Evolutionary conservation across 64 coral and sea anemone species (phyloP), one percentile per base, ranked within the genome.

Genomic region (Hydrozoanthus tunicans): DNA sequence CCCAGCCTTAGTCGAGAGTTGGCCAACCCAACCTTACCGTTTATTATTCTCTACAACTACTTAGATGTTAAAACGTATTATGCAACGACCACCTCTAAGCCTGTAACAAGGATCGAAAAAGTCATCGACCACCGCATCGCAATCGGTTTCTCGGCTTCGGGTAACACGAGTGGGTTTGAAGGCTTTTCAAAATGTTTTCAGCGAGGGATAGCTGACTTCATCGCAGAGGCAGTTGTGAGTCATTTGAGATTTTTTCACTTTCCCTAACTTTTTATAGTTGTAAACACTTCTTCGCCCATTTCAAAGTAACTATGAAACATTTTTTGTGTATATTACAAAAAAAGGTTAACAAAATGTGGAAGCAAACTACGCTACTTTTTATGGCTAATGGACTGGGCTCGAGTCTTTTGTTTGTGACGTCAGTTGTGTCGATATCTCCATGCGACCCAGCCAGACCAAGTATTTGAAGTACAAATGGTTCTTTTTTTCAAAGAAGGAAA

Each of bases 131-230:
- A 80, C 26, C 78, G 78, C 26, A 59, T 80, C 57, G 20, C 78
- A 10, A 53, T 80, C 53, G 78, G 78, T 24, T 80, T 80, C 61
- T 64, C 61, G 9, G 80, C 27, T 5, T 53, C 80, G 61, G 80
- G 80, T 52, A 82, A 82, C 80, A 82, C 61, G 10, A 82, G 24
- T 10, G 80, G 80, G 17, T 53, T 64, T 43, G 7, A 67, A 7
- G 61, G 25, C 12, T 82, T 82, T 82, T 65, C 24, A 62, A 82
- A 65, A 66, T 82, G 80, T 82, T 82, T 82, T 52, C 80, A 82
- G 60, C 80, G 80, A 2, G 80, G 80, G 14, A 82, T 82, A 64
- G 26, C 62, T 27, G 80, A 82, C 53, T 66, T 53, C 6, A 32
- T 82, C 43, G 59, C 58, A 5, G 43, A 20, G 53, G 5, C 9